A percentile compares a stretch with the other conserved stretches of the same genome.
These are phyloP conservation scores for Leuciscus waleckii DNA, from an alignment of 2,797 vertebrate species.

Conservation along the genomic window DNA sequence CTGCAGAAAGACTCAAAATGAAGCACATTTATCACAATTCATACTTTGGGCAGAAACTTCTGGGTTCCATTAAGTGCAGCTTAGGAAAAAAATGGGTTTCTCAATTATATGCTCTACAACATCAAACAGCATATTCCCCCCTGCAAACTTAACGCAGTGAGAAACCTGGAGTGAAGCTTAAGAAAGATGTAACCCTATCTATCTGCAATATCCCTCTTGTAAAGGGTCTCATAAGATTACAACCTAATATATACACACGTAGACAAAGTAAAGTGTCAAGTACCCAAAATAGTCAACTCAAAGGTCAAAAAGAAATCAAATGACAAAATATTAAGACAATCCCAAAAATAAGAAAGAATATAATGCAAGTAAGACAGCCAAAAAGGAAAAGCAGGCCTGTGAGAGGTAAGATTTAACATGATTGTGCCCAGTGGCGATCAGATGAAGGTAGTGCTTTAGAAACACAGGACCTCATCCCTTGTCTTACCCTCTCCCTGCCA, in stretches of 20 bases:
- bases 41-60: conserved; percentile 77
- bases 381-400: conserved; percentile 73
- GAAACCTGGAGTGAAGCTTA: conserved; percentile 78
- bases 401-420: conserved; percentile 76
- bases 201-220: conserved; percentile 77
- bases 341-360: conserved; percentile 71
- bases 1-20: conserved; percentile 75
- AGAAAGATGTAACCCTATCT: conserved; percentile 74
- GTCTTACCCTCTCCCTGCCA: conserved; percentile 63
- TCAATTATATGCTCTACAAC: conserved; percentile 65
- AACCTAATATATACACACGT: conserved; percentile 80
- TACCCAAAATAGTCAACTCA: conserved; percentile 83
- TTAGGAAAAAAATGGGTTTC: conserved; percentile 71
- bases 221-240: conserved; percentile 75
- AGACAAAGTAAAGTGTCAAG: conserved; percentile 88
- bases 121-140: conserved; percentile 73
- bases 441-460: conserved; percentile 81
- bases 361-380: conserved; percentile 67
- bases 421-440: conserved; percentile 71
- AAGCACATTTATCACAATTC: conserved; percentile 74
- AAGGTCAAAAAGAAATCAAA: conserved; percentile 66
- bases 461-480: conserved; percentile 74
- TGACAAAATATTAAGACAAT: conserved; percentile 62
- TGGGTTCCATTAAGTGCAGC: conserved; percentile 75
- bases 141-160: conserved; percentile 73